Evolutionary conservation across 2,797 vertebrate genomes (phyloP).

Genomic region (Acanthornis magna): DNA sequence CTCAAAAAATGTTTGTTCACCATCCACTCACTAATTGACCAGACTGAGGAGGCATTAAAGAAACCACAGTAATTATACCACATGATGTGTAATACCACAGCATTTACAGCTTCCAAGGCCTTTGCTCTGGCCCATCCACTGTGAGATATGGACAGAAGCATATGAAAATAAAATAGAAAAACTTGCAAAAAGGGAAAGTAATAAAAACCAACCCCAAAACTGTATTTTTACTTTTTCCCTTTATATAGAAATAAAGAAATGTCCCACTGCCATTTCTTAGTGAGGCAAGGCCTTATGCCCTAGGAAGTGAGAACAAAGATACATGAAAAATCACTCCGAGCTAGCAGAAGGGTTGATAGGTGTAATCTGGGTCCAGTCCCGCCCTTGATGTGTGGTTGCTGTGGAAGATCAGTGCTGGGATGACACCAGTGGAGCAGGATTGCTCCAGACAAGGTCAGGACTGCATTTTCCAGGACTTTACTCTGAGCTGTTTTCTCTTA

Average conservation of each 20-base stretch:
- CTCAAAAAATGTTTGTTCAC: not conserved
- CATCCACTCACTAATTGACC: rapidly evolving
- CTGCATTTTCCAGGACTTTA: not conserved
- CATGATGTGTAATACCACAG: not conserved
- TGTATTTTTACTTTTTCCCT: not conserved
- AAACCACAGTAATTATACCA: not conserved
- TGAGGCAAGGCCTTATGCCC: not conserved
- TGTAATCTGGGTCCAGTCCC: not conserved
- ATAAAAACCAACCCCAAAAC: not conserved
- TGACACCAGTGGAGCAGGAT: not conserved
- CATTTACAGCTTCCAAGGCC: not conserved
- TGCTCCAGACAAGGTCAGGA: not conserved
- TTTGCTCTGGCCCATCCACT: not conserved
- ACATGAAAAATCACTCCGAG: not conserved
- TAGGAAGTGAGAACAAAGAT: not conserved
- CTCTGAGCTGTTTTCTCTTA: not conserved
- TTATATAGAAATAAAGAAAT: not conserved
- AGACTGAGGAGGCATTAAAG: not conserved
- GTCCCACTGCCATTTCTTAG: not conserved
- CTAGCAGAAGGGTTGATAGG: not conserved
- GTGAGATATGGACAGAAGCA: not conserved
- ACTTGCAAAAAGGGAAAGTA: not conserved
- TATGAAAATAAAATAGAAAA: not conserved
- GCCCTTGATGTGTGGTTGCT: not conserved
- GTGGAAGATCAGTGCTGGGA: not conserved